Evolutionary conservation across 2,888 invertebrate genomes (phyloP), one percentile per base, ranked within the genome.

Genomic region (Netelia inedita): DNA sequence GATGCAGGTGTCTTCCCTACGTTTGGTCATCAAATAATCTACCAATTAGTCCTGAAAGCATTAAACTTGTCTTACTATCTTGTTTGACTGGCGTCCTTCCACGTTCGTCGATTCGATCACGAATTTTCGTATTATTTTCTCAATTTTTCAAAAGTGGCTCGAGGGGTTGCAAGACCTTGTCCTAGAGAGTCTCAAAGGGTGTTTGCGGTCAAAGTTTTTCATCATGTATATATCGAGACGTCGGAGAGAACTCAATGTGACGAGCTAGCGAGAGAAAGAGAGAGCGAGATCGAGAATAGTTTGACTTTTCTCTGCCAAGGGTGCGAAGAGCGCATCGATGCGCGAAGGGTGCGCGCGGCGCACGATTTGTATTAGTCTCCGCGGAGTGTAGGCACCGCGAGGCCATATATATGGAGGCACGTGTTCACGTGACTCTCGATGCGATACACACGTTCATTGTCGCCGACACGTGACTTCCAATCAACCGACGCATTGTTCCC

Each of bases 391-490:
- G 80, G 76, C 68, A 61, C 83, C 69, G 76, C 21, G 50, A 46
- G 68, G 14, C 19, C 16, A 6, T 46, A 46, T 46, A 46, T 46
- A 46, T 46, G 14, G 10, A 46, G 14, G 46, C 5, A 14, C 69
- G 68, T 2, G 41, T 78, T 55, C 84, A 81, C 84, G 84, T 81
- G 84, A 61, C 84, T 76, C 74, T 46, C 63, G 63, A 65, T 65
- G 16, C 71, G 76, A 1, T 53, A 65, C 53, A 79, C 78, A 82
- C 81, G 65, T 71, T 87, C 87, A 81, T 88, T 86, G 86, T 87
- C 80, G 86, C 87, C 88, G 92, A 76, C 93, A 93, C 93, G 93
- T 91, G 93, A 90, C 93, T 89, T 86, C 90, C 92, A 91, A 93
- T 93, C 92, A 92, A 88, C 88, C 89, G 87, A 88, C 88, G 91